Evolutionary conservation across 2,797 vertebrate genomes (phyloP).

Genomic region (Pampus argenteus): DNA sequence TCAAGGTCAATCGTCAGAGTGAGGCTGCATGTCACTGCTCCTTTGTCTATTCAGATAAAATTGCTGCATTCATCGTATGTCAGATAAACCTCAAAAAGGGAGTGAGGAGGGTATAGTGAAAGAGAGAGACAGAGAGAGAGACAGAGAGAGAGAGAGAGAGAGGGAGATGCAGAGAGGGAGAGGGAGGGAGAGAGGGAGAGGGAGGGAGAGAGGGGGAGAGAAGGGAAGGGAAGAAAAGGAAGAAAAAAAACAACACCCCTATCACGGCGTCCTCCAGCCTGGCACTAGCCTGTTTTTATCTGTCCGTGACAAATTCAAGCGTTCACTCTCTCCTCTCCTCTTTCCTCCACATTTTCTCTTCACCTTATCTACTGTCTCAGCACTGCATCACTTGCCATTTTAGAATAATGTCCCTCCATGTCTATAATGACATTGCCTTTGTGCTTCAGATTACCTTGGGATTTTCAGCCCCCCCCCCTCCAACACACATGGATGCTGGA

Average conservation of each 20-base stretch:
- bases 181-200: conserved; percentile 29
- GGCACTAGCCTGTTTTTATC: conserved; percentile 83
- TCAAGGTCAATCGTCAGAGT: conserved; percentile 86
- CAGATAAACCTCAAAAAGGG: conserved; percentile 85
- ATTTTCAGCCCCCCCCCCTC: conserved; percentile 68
- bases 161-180: conserved; percentile 60
- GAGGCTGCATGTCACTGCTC: conserved; percentile 79
- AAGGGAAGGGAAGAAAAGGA: conserved; percentile 26
- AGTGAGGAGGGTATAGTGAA: conserved; percentile 62
- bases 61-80: conserved; percentile 85
- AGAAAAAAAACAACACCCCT: conserved; percentile 64
- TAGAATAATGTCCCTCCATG: conserved; percentile 86
- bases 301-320: conserved; percentile 86
- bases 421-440: conserved; percentile 87
- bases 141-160: conserved; percentile 56
- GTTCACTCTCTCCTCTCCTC: conserved; percentile 78
- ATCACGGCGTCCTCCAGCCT: conserved; percentile 79
- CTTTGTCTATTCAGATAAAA: conserved; percentile 88
- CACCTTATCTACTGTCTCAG: conserved; percentile 87
- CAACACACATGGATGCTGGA: conserved; percentile 59
- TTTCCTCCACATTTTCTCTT: conserved; percentile 82
- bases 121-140: conserved; percentile 41
- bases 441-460: conserved; percentile 86
- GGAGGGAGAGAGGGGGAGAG: no score
- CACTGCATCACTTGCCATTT: conserved; percentile 86